Evolutionary conservation across 1,140 invertebrate genomes (phyloP), one percentile per base, ranked within the genome.

Genomic region (Aphelenchoides fujianensis): DNA sequence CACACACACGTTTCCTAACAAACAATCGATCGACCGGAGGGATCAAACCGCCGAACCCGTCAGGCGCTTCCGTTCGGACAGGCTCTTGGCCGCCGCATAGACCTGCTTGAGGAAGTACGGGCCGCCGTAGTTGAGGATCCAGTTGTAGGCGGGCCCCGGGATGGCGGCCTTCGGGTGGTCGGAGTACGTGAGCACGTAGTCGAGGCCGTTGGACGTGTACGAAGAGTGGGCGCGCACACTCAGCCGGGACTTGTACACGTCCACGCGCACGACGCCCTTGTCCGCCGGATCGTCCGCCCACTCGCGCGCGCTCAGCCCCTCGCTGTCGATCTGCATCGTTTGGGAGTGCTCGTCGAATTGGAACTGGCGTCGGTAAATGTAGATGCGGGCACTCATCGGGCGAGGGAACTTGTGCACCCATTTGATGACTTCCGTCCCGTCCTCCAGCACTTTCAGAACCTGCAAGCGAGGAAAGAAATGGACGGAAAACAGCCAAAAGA

Each of bases 151-250:
- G 16, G 57, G 67, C 28, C 80, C 69, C 7, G 87, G 86, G 71
- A 88, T 86, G 35, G 83, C 75, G 5, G 87, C 81, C 73, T 87
- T 82, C 7, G 87, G 87, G 80, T 88, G 86, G 79, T 88, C 87
- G 79, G 83, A 85, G 73, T 88, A 88, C 7, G 86, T 87, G 62
- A 88, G 74, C 16, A 87, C 78, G 78, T 87, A 88, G 72, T 87
- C 86, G 76, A 88, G 86, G 19, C 28, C 27, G 31, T 75, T 69
- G n/a, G 78, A 31, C 34, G 84, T 75, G 3, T 72, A 73, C 28
- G 71, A 57, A 30, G 27, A 53, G 57, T 84, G 80, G 30, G 82
- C 76, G n/a, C 71, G 57, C 35, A 82, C 74, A 12, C 63, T 61
- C 68, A 82, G 67, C 31, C 48, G 70, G 7, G 82, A 84, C 9